Percentiles rank a stretch among this genome's conserved stretches.
Conservation (phyloP, 2,113 vertebrate genomes). For the Grus americana region DNA sequence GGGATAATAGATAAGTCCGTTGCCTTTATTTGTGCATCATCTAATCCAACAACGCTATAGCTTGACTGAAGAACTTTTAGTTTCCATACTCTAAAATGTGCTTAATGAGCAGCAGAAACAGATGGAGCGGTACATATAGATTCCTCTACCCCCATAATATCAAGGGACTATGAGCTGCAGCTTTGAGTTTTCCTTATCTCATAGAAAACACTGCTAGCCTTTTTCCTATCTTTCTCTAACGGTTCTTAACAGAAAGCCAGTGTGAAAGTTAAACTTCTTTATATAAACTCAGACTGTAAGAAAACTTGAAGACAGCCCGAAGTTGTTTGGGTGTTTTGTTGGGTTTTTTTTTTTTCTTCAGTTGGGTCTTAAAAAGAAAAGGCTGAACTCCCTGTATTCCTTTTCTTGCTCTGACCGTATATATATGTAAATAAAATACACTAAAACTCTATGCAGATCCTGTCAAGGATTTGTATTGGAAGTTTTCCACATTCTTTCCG, state of each 20-base stretch:
- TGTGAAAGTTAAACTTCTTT: not conserved
- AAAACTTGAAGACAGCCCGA: not conserved
- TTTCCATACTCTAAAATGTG: not conserved
- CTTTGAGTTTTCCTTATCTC: constrained; percentile 44
- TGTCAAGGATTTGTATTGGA: not conserved
- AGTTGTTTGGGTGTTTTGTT: not conserved
- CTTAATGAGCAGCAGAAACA: not conserved
- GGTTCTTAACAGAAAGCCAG: constrained; percentile 33
- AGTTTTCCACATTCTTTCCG: not conserved
- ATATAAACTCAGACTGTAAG: not conserved
- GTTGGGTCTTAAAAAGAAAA: not conserved
- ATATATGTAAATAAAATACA: not conserved
- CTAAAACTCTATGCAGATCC: not conserved
- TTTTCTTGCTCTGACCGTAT: not conserved
- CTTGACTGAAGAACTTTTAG: not conserved
- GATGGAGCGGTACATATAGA: not conserved
- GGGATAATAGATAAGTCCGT: not conserved
- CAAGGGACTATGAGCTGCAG: not conserved
- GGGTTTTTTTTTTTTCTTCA: not conserved
- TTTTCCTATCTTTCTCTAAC: constrained; percentile 15
- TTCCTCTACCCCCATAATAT: not conserved
- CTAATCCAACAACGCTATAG: not conserved
- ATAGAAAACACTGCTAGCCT: not conserved
- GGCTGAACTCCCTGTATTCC: not conserved
- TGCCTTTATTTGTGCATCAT: not conserved